Percentiles rank a stretch among this genome's conserved stretches.
Evolutionary conservation across 2,888 invertebrate genomes (phyloP).

Genomic region (Trilocha varians): DNA sequence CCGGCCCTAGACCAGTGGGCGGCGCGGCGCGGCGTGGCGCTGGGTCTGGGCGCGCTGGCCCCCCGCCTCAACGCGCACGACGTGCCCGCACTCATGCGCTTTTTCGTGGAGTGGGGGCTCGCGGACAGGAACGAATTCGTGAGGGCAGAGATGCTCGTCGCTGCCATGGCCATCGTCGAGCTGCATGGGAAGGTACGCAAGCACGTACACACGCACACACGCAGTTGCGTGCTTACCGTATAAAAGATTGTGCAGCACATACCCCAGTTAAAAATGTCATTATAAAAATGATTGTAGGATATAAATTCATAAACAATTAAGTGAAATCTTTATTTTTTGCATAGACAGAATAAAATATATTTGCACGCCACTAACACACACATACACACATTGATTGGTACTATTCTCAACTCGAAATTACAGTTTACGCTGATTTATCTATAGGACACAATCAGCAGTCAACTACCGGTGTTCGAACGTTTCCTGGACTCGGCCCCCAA

Average conservation of each 20-base stretch:
- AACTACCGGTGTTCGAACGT: constrained; percentile 93
- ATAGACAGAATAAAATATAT: too few species aligned
- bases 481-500: constrained; percentile 95
- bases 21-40: constrained; percentile 89
- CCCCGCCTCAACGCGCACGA: constrained; percentile 77
- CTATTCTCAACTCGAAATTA: too few species aligned
- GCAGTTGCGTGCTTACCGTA: too few species aligned
- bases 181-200: constrained; percentile 87
- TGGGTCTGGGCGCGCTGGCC: constrained; percentile 86
- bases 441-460: constrained; percentile 78
- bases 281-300: too few species aligned
- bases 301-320: too few species aligned
- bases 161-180: constrained; percentile 93
- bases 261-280: too few species aligned
- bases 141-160: constrained; percentile 91
- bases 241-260: too few species aligned
- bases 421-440: too few species aligned
- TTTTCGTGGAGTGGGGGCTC: constrained; percentile 89
- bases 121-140: constrained; percentile 89
- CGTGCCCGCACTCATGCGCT: constrained; percentile 81
- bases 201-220: neutral
- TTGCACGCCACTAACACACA: too few species aligned
- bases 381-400: too few species aligned
- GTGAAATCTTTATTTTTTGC: too few species aligned
- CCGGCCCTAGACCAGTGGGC: constrained; percentile 93